A percentile compares a stretch with the other conserved stretches of the same genome.
Evolutionary conservation across 2,113 vertebrate species (phyloP).

Genomic region (Benitochromis conjunctus): DNA sequence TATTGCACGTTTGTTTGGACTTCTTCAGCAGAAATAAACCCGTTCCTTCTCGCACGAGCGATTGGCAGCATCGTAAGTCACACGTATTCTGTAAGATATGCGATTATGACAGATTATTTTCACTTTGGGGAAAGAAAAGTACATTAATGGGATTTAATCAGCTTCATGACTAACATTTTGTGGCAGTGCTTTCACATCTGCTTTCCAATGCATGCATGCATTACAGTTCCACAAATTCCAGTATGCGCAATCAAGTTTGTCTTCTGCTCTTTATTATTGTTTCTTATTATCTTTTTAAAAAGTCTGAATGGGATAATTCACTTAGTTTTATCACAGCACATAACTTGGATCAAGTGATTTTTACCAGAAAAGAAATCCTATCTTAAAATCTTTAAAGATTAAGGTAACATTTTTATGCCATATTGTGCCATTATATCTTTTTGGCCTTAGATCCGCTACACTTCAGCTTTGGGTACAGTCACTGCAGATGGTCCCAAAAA

Average conservation of each 20-base stretch:
- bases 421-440: background rate
- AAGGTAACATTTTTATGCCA: background rate
- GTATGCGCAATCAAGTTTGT: background rate
- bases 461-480: background rate
- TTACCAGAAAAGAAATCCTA: background rate
- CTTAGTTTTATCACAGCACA: background rate
- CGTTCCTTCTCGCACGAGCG: background rate
- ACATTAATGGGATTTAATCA: background rate
- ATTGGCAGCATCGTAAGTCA: background rate
- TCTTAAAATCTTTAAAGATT: background rate
- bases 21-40: background rate
- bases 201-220: background rate
- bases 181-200: background rate
- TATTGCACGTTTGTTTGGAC: background rate
- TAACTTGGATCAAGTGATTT: background rate
- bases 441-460: background rate
- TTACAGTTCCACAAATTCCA: background rate
- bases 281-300: background rate
- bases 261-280: background rate
- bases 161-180: background rate
- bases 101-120: background rate
- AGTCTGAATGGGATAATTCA: background rate
- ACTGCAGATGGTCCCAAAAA: background rate
- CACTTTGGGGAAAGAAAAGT: background rate
- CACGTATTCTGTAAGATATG: fast-evolving